These are phyloP conservation scores for Sebastes itinus DNA, from an alignment of 2,797 vertebrate species.

Conservation along the genomic window DNA sequence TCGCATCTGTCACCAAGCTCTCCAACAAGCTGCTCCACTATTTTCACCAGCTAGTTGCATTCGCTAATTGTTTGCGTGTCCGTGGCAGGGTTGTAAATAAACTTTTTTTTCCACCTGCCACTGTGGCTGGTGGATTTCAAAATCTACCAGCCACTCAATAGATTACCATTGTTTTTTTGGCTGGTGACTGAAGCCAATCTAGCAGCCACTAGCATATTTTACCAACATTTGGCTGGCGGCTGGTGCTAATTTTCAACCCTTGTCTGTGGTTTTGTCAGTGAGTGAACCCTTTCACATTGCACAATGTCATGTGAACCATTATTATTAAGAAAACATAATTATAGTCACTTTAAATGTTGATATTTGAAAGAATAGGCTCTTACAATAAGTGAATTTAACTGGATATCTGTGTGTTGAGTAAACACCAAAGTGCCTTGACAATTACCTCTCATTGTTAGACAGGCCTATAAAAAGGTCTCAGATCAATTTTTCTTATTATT, in stretches of 20 bases:
- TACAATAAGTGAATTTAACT: not conserved
- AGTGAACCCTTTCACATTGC: not conserved
- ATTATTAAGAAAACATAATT: not conserved
- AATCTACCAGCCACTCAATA: not conserved
- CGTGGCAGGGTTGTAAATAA: too few species aligned
- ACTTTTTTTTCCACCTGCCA: too few species aligned
- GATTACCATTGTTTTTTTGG: too few species aligned
- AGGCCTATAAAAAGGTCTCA: not conserved
- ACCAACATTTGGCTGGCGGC: too few species aligned
- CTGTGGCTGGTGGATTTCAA: too few species aligned
- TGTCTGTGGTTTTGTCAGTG: not conserved
- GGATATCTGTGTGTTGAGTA: slow-evolving; percentile 9
- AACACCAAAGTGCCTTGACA: not conserved
- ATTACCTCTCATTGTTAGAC: not conserved
- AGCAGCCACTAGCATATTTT: too few species aligned
- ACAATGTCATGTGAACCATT: not conserved
- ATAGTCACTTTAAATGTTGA: not conserved
- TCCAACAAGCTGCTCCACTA: not conserved
- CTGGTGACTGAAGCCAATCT: too few species aligned
- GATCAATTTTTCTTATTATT: not conserved
- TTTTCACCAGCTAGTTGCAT: not conserved
- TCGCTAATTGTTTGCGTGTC: not conserved
- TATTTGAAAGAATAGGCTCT: slow-evolving; percentile 1
- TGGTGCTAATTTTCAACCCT: too few species aligned
- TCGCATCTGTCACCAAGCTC: too few species aligned